These are phyloP conservation scores for Dipodomys ordii DNA, from an alignment of 2,113 vertebrate genomes.

Conservation along the genomic window DNA sequence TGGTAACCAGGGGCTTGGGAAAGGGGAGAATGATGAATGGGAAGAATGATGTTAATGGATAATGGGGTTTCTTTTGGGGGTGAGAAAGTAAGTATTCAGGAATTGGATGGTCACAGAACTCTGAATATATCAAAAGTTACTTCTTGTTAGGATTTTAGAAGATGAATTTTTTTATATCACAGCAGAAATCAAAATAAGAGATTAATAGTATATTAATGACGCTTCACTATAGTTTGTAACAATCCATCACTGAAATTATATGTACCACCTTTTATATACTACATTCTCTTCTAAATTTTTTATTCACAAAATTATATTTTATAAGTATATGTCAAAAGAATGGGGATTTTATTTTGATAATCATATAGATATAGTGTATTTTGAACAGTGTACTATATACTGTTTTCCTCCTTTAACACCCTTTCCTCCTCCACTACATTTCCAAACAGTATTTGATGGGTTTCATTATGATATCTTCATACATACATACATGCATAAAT, in stretches of 20 bases:
- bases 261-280: not conserved
- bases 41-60: not conserved
- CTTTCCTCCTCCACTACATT: too few species aligned
- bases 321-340: too few species aligned
- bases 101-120: not conserved
- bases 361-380: too few species aligned
- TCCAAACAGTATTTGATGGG: too few species aligned
- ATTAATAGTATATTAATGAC: not conserved
- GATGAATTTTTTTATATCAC: not conserved
- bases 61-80: not conserved
- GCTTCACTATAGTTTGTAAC: not conserved
- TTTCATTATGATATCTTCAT: too few species aligned
- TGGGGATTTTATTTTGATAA: too few species aligned
- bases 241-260: not conserved
- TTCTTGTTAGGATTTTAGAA: not conserved
- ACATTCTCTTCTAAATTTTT: not conserved
- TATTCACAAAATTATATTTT: not conserved
- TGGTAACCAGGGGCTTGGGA: not conserved
- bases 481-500: too few species aligned
- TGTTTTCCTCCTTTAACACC: too few species aligned
- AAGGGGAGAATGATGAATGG: not conserved
- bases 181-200: not conserved
- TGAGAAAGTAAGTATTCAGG: not conserved
- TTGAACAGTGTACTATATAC: too few species aligned
- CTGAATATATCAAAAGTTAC: not conserved